Percentiles rank a stretch among this genome's conserved stretches.
These are phyloP conservation scores for Caenorhabditis imperialis DNA, from an alignment of 2,888 invertebrate genomes.

Conservation along the genomic window DNA sequence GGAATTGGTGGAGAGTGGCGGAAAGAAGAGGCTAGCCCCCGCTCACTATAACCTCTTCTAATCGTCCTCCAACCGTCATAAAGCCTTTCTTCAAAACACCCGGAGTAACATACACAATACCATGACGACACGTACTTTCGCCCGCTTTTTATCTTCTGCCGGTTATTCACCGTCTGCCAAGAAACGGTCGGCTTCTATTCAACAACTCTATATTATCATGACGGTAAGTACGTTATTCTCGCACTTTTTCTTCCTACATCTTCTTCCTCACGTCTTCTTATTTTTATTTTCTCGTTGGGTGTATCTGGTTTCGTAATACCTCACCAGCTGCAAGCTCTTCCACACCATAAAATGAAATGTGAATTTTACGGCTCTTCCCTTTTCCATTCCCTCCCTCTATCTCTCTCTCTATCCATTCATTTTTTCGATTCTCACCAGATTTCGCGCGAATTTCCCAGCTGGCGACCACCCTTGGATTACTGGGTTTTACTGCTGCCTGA, in stretches of 20 bases:
- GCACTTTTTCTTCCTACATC: conserved; percentile 1
- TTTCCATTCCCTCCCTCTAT: no score
- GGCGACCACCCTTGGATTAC: conserved; percentile 31
- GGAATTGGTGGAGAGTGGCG: conserved; percentile 40
- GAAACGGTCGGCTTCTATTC: conserved; percentile 50
- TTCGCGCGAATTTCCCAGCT: conserved; percentile 17
- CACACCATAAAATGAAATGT: conserved; percentile 11
- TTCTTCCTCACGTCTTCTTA: background rate
- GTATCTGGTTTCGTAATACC: conserved; percentile 24
- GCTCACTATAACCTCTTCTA: conserved; percentile 49
- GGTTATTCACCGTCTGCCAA: conserved; percentile 49
- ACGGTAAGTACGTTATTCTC: conserved; percentile 50
- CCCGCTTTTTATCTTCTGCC: conserved; percentile 46
- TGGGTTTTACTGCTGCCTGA: conserved; percentile 36
- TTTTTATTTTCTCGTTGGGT: conserved; percentile 5
- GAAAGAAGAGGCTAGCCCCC: conserved; percentile 30
- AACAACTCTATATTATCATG: conserved; percentile 55
- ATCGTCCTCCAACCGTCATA: conserved; percentile 31
- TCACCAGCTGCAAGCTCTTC: conserved; percentile 17
- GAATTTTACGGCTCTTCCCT: conserved; percentile 1
- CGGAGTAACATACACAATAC: conserved; percentile 25
- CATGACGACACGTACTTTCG: conserved; percentile 56
- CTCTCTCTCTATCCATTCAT: no score
- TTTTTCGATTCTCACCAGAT: no score
- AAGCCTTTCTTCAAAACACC: conserved; percentile 32